Conservation (phyloP, 2,113 vertebrate genomes). For the Pontoporia blainvillei region DNA sequence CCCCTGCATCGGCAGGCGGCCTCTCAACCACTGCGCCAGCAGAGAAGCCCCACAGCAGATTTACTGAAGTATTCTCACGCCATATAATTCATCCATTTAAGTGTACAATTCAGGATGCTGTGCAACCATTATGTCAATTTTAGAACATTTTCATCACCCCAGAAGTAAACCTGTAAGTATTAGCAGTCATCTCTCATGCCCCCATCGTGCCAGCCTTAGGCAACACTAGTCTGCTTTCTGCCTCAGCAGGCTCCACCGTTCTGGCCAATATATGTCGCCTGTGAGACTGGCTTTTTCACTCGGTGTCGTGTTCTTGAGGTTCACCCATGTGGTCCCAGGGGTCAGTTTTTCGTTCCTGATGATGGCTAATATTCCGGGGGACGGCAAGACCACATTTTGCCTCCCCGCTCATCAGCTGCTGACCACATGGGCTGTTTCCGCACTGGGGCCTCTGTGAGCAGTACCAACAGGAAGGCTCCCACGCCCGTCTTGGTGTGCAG, state of each 20-base stretch:
- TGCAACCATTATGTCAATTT: no score
- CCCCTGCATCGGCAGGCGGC: no score
- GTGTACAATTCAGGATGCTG: background rate
- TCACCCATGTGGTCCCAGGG: fast-evolving
- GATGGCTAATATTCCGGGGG: fast-evolving
- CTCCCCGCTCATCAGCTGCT: fast-evolving
- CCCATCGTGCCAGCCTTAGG: background rate
- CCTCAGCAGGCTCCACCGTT: fast-evolving
- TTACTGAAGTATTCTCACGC: background rate
- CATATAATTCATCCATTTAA: background rate
- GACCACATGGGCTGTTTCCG: background rate
- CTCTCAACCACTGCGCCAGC: no score
- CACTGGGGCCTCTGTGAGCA: fast-evolving
- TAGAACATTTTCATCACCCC: background rate
- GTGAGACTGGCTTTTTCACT: background rate
- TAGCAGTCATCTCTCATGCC: fast-evolving
- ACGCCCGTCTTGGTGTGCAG: fast-evolving
- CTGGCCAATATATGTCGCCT: background rate
- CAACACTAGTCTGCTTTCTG: fast-evolving
- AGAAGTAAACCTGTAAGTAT: background rate
- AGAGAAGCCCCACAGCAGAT: background rate
- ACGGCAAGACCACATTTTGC: background rate
- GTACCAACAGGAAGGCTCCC: fast-evolving
- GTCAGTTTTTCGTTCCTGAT: no score
- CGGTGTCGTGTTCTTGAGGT: fast-evolving